Evolutionary conservation across 1,140 invertebrate species (phyloP), one percentile per base, ranked within the genome.

Genomic region (Drosophila nasuta): DNA sequence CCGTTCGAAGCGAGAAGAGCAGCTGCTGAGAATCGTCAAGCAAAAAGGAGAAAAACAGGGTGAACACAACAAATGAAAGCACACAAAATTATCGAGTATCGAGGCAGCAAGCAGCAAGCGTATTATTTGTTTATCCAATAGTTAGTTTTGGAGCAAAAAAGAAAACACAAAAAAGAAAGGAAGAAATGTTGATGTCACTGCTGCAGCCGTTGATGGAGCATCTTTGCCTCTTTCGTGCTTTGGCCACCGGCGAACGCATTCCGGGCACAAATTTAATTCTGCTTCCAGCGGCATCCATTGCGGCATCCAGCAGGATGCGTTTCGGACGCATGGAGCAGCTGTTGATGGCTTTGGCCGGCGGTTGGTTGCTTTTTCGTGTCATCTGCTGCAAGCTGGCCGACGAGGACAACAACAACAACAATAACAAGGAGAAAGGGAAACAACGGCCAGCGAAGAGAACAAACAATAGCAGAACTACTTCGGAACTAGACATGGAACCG

Each of bases 211-310:
- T 67, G 25, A 30, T 8, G 5, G 35, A 52, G 1, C 52, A 73
- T 15, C 6, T 73, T 6, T 45, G 45, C 1, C 13, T 73, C 2
- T 43, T 58, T 2, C 54, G 63, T 11, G 46, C 63, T 0, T 15
- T 66, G 33, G 43, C 70, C 4, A 33, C 58, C 1, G 63, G 63
- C 1, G 54, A 45, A 17, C 54, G 63, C n/a, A 67, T 73, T 10
- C 57, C 75, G 3, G 63, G 57, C 6, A 73, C 70, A 5, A 62
- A 77, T 63, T 15, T 67, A 13, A 33, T 73, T 35, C 33, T 67
- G 30, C 10, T 60, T 11, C 45, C 45, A 11, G 57, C 41, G n/a
- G 5, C 28, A 20, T 25, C 7, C 0, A 15, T 33, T 33, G 30
- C 30, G 30, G 6, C 30, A 25, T 25, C 20, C 7, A 38, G 41